Evolutionary conservation across 2,797 vertebrate species (phyloP).

Genomic region (Paedocypris micromegethes): DNA sequence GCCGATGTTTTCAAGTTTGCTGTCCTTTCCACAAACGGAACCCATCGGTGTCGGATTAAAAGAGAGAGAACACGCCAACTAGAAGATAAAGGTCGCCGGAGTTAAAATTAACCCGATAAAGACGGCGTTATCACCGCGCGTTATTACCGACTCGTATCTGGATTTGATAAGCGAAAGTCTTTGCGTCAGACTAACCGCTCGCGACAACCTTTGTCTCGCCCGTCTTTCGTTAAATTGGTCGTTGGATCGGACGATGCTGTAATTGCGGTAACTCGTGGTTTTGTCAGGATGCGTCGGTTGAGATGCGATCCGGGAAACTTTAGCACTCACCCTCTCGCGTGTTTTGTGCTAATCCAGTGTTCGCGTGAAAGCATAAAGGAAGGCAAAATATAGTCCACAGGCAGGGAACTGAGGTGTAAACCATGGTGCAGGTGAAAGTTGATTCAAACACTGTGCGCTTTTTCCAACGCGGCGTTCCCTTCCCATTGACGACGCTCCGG

Average conservation of each 20-base stretch:
- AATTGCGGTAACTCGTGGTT: constrained; percentile 12
- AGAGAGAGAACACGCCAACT: neutral
- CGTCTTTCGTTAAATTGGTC: neutral
- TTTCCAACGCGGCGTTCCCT: constrained; percentile 59
- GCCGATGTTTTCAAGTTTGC: constrained; percentile 29
- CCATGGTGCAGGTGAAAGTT: constrained; percentile 77
- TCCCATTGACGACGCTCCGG: constrained; percentile 68
- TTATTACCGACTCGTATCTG: constrained; percentile 4
- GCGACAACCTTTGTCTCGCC: neutral
- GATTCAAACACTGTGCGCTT: constrained; percentile 56
- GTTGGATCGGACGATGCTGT: constrained; percentile 4
- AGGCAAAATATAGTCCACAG: constrained; percentile 87
- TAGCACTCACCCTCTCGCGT: constrained; percentile 92
- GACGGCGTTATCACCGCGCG: neutral
- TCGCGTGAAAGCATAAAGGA: constrained; percentile 74
- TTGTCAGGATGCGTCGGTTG: constrained; percentile 25
- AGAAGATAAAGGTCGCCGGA: neutral
- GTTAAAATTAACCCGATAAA: constrained; percentile 5
- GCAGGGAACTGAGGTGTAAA: constrained; percentile 72
- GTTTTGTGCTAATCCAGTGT: constrained; percentile 83
- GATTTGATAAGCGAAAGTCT: constrained; percentile 15
- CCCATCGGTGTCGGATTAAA: neutral
- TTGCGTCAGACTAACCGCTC: neutral
- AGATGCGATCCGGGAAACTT: constrained; percentile 70
- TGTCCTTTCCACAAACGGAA: constrained; percentile 5